phyloP scores from a whole-genome alignment of 1,140 invertebrate genomes.

The Hyles vespertilio region DNA sequence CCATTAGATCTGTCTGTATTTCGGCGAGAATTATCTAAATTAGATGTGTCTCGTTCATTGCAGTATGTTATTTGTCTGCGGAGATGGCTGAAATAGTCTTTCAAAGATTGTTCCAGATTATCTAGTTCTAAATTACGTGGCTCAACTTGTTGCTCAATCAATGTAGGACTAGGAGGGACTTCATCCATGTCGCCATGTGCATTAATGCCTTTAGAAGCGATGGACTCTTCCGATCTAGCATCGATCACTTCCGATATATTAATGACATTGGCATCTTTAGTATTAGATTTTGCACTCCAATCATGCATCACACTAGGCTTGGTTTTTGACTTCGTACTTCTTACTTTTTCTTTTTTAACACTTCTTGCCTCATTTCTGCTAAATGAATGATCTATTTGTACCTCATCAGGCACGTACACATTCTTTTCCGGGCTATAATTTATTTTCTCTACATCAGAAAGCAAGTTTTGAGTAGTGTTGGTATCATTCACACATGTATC shows the following conservation, averaged over 20 bases:
- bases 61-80: slow-evolving; percentile 1
- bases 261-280: slow-evolving; percentile 6
- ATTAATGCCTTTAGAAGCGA: slow-evolving; percentile 45
- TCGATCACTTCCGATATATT: slow-evolving; percentile 10
- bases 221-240: slow-evolving; percentile 30
- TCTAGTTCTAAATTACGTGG: slow-evolving; percentile 38
- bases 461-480: slow-evolving; percentile 41
- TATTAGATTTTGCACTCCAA: background rate
- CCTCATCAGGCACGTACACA: slow-evolving; percentile 22
- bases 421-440: slow-evolving; percentile 20
- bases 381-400: background rate
- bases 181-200: slow-evolving; percentile 44
- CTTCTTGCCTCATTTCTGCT: background rate
- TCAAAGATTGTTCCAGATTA: slow-evolving; percentile 29
- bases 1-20: too few species aligned
- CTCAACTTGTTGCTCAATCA: slow-evolving; percentile 27
- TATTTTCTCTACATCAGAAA: slow-evolving; percentile 32
- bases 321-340: background rate
- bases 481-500: slow-evolving; percentile 23
- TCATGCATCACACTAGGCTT: background rate
- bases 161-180: slow-evolving; percentile 30
- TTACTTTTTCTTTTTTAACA: background rate
- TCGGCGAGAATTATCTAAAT: too few species aligned
- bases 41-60: too few species aligned
- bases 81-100: slow-evolving; percentile 37